Evolutionary conservation across 2,113 vertebrate species (phyloP).

Genomic region (Nesospiza acunhae): DNA sequence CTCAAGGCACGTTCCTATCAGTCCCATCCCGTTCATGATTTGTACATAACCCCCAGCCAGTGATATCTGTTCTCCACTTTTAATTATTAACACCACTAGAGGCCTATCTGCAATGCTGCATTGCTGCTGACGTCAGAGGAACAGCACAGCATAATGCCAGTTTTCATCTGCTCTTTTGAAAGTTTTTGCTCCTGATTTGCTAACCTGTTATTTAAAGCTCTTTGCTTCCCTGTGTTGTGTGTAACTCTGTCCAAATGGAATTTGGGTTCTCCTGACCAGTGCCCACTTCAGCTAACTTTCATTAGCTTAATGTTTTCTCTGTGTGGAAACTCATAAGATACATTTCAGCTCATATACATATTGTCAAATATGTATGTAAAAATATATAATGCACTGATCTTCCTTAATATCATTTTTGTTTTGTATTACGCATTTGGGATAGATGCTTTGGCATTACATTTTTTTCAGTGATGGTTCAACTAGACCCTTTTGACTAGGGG

Average conservation of each 20-base stretch:
- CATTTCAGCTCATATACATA: background rate
- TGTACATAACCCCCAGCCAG: too few relatives aligned
- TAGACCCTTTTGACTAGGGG: background rate
- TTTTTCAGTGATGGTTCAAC: background rate
- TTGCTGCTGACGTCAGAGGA: fast-evolving
- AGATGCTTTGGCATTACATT: background rate
- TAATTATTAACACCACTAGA: background rate
- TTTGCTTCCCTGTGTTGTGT: background rate
- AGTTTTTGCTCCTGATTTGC: background rate
- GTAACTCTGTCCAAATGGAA: background rate
- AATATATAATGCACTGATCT: background rate
- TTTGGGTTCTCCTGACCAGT: background rate
- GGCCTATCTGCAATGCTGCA: background rate
- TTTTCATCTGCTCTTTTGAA: background rate
- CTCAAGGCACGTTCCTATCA: too few relatives aligned
- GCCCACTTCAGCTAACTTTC: background rate
- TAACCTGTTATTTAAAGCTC: background rate
- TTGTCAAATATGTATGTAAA: background rate
- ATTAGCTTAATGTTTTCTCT: background rate
- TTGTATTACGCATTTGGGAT: background rate
- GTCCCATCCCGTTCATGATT: fast-evolving
- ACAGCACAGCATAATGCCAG: fast-evolving
- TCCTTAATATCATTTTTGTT: background rate
- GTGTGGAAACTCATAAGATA: background rate
- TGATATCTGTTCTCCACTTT: background rate